A percentile compares a stretch with the other conserved stretches of the same genome.
Conservation (phyloP, 1,140 invertebrate species). For the Scylla paramamosain region DNA sequence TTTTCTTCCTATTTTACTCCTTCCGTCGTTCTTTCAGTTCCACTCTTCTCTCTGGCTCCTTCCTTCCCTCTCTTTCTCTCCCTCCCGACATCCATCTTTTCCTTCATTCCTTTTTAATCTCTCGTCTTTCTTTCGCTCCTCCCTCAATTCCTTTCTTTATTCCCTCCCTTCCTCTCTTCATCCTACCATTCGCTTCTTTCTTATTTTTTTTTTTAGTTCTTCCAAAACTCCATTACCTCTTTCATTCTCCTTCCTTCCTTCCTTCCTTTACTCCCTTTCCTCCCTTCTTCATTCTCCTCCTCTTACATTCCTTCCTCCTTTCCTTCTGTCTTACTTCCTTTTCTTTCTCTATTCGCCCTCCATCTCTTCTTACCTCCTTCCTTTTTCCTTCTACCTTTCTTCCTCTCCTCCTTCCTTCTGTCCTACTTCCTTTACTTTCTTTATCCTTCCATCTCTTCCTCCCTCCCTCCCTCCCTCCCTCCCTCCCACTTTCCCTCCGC, state of each 20-base stretch:
- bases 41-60: background rate
- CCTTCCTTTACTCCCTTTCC: too few relatives aligned
- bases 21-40: background rate
- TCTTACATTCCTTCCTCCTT: too few relatives aligned
- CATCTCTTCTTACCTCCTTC: background rate
- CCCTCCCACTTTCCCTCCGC: background rate
- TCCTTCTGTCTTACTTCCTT: too few relatives aligned
- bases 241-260: too few relatives aligned
- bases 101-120: background rate
- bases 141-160: background rate
- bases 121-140: background rate
- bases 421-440: background rate
- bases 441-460: too few relatives aligned
- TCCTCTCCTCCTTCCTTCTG: background rate
- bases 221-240: too few relatives aligned
- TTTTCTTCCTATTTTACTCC: background rate
- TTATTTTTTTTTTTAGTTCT: too few relatives aligned
- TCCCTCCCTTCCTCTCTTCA: too few relatives aligned
- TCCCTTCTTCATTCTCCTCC: too few relatives aligned
- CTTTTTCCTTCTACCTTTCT: background rate
- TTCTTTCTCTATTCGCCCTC: too few relatives aligned
- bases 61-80: background rate
- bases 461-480: background rate
- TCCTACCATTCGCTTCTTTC: too few relatives aligned
- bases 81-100: background rate